phyloP scores from a whole-genome alignment of 2,888 invertebrate genomes.

The Caenorhabditis wallacei region DNA sequence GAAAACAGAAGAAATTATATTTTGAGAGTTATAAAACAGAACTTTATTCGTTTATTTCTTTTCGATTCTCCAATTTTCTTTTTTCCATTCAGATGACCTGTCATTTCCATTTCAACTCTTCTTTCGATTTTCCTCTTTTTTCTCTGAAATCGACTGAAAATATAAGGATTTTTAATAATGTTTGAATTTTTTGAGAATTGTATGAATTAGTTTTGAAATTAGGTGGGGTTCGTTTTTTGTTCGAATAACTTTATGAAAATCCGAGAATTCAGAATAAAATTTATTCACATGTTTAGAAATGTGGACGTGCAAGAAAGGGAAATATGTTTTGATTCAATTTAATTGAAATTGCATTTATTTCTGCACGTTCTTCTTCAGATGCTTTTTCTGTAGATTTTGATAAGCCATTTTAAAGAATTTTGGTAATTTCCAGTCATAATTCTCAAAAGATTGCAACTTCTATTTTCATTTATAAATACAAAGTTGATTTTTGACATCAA shows the following conservation, averaged over 20 bases:
- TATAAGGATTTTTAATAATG: no score
- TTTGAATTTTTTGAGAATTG: no score
- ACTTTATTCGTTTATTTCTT: constrained; percentile 11
- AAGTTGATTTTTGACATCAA: constrained; percentile 2
- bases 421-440: no score
- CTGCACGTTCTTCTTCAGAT: neutral
- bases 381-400: neutral
- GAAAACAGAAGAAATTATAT: neutral
- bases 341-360: constrained; percentile 6
- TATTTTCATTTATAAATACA: no score
- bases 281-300: constrained; percentile 10
- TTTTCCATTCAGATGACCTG: no score
- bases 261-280: neutral
- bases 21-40: constrained; percentile 5
- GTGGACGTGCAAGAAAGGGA: constrained; percentile 6
- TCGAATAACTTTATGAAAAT: neutral
- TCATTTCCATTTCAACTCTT: constrained; percentile 18
- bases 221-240: neutral
- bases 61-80: neutral
- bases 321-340: constrained; percentile 1
- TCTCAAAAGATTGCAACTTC: no score
- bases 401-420: no score
- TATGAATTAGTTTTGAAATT: no score
- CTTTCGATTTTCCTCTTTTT: neutral
- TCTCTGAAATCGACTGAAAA: neutral